These are phyloP conservation scores for Zaprionus lachaisei DNA, from an alignment of 1,140 invertebrate species.

Conservation along the genomic window DNA sequence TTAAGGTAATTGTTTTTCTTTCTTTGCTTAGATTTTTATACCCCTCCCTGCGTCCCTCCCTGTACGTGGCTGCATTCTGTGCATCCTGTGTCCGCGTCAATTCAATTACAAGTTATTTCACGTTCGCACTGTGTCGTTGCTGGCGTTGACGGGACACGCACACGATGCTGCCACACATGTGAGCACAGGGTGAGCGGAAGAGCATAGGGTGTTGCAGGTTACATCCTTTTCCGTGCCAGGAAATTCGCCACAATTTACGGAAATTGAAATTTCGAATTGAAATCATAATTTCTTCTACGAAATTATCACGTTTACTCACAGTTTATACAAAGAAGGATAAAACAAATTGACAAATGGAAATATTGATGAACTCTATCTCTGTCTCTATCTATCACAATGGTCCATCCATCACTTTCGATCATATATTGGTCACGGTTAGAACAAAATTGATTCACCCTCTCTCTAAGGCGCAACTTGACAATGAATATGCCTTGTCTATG, in stretches of 20 bases:
- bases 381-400: not conserved
- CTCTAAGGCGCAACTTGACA: not conserved
- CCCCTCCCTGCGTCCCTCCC: not conserved
- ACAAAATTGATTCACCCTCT: slow-evolving; percentile 16
- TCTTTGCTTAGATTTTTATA: slow-evolving; percentile 54
- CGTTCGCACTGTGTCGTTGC: slow-evolving; percentile 36
- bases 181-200: not conserved
- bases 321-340: not conserved
- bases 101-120: slow-evolving; percentile 75
- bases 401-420: slow-evolving; percentile 21
- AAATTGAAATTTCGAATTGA: slow-evolving; percentile 76
- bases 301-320: slow-evolving; percentile 38
- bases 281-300: slow-evolving; percentile 53
- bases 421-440: slow-evolving; percentile 30
- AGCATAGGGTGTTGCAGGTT: not conserved
- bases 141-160: slow-evolving; percentile 45
- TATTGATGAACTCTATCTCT: not conserved
- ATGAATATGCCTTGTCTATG: slow-evolving; percentile 13
- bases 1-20: slow-evolving; percentile 75
- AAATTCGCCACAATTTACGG: slow-evolving; percentile 70
- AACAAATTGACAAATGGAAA: not conserved
- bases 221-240: slow-evolving; percentile 42
- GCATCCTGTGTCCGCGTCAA: slow-evolving; percentile 72
- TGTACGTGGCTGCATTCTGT: slow-evolving; percentile 40
- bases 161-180: slow-evolving; percentile 56